phyloP scores from a whole-genome alignment of 2,888 invertebrate species.

The Sminthurinus aureus region DNA sequence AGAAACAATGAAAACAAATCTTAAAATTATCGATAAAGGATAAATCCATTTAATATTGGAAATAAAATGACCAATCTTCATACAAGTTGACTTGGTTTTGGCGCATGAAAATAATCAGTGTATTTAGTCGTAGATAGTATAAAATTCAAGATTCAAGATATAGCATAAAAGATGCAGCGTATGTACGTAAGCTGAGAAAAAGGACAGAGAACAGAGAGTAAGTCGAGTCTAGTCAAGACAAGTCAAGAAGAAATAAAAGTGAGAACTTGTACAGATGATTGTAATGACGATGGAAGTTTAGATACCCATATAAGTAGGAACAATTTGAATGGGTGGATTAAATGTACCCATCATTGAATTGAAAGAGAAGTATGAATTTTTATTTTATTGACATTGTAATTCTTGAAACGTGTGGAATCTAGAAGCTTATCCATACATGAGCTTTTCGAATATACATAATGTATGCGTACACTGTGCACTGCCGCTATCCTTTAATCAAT shows the following conservation, averaged over 20 bases:
- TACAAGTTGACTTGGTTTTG: too few species aligned
- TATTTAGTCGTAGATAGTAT: too few species aligned
- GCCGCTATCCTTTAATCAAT: not conserved
- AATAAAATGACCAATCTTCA: too few species aligned
- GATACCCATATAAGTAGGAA: not conserved
- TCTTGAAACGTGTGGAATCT: constrained; percentile 8
- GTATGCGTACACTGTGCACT: not conserved
- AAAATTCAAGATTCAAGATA: not conserved
- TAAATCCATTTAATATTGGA: too few species aligned
- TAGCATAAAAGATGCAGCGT: not conserved
- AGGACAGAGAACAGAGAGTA: not conserved
- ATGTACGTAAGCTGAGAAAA: not conserved
- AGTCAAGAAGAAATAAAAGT: not conserved
- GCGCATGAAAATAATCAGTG: too few species aligned
- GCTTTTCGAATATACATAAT: not conserved
- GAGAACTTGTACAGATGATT: constrained; percentile 2
- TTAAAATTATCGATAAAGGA: too few species aligned
- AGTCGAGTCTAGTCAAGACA: not conserved
- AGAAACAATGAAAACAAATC: too few species aligned
- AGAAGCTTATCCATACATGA: not conserved
- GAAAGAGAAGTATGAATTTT: constrained; percentile 1
- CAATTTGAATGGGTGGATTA: not conserved
- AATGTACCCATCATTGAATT: constrained; percentile 1
- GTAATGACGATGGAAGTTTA: not conserved
- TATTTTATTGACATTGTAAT: constrained; percentile 7